These are phyloP conservation scores for Drosophila tropicalis DNA, from an alignment of 1,140 invertebrate genomes.

Conservation along the genomic window DNA sequence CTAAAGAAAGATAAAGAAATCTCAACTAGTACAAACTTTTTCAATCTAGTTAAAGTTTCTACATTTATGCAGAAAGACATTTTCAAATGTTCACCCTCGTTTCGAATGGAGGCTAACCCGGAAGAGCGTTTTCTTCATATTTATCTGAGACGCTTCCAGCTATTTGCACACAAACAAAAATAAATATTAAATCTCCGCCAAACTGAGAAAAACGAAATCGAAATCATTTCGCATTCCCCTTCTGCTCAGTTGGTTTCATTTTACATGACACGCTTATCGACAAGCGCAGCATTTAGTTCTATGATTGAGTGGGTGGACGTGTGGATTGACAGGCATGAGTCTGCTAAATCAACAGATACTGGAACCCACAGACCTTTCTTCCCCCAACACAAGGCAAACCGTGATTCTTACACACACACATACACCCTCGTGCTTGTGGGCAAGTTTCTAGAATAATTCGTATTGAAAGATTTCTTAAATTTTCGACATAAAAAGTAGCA, in stretches of 20 bases:
- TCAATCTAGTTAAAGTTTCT: not conserved
- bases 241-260: constrained; percentile 25
- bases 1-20: not conserved
- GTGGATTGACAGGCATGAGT: constrained; percentile 81
- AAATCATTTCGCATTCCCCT: constrained; percentile 55
- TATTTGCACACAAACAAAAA: constrained; percentile 82
- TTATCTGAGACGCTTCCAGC: constrained; percentile 68
- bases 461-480: not conserved
- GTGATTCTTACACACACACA: not conserved
- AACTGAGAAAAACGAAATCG: constrained; percentile 66
- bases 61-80: not conserved
- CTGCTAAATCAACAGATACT: constrained; percentile 75
- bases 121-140: constrained; percentile 29
- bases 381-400: not conserved
- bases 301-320: constrained; percentile 82
- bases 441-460: not conserved
- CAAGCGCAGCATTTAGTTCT: constrained; percentile 69
- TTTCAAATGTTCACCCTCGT: not conserved
- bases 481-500: not conserved
- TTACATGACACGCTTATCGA: constrained; percentile 74
- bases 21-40: not conserved
- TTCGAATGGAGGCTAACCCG: no score
- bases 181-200: constrained; percentile 80
- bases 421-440: not conserved
- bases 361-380: constrained; percentile 19